Evolutionary conservation across 2,113 vertebrate species (phyloP), one percentile per base, ranked within the genome.

Genomic region (Sphaerodactylus townsendi): DNA sequence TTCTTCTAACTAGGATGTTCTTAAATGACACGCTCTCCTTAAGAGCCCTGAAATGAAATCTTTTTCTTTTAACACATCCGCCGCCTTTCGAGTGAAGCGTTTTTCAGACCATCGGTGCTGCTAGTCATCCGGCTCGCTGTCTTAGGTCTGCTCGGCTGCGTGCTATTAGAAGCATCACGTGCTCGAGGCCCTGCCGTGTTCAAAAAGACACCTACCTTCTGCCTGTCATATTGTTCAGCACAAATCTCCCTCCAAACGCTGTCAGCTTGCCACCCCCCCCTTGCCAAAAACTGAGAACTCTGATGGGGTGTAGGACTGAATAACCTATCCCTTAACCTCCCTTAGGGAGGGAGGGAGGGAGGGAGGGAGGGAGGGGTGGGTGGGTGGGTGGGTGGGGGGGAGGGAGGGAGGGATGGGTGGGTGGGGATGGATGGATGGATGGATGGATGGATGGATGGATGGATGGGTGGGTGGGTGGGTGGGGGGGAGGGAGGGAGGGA

Each of bases 61-160:
- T 46, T 35, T 72, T 73, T 74, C 72, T 74, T 82, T 50, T 37
- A 37, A 30, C n/a, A 46, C 48, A 11, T 46, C 59, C 11, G 15
- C 13, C 33, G 28, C 44, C 71, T 37, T 75, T 44, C 37, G 10
- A 28, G 81, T 75, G 10, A 21, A 15, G 33, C 17, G 23, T 30
- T 37, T 41, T 59, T 75, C 81, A 66, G 66, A 83, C 71, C 10
- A 50, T 37, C 81, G 39, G 44, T 33, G n/a, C 21, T n/a, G 59
- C 39, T 83, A 66, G 72, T 73, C 68, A 44, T 76, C 30, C 72
- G 75, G 82, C 81, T 68, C 28, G 62, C 73, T 76, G 73, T 50
- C 82, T 75, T 62, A 62, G 30, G 53, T 82, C 53, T 73, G 44
- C 44, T 66, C 66, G 33, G 28, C 72, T 76, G 41, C 59, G 50